Conservation (phyloP, 2,113 vertebrate genomes). For the Dromiciops gliroides region DNA sequence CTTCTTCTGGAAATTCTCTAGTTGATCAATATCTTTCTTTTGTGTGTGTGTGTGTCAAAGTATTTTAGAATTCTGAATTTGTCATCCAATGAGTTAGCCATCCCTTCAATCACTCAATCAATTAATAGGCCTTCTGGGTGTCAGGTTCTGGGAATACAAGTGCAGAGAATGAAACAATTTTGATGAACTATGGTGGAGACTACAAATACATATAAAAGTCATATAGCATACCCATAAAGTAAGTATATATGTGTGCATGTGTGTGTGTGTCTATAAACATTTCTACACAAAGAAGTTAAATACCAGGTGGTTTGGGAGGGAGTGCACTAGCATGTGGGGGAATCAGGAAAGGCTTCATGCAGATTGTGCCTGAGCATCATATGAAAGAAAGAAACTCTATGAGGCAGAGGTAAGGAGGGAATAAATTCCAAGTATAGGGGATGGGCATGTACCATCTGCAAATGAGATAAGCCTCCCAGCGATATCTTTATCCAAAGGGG, state of each 20-base stretch:
- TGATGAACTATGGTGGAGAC: not conserved
- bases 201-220: not conserved
- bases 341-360: not conserved
- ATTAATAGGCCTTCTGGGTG: not conserved
- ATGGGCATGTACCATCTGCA: not conserved
- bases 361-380: not conserved
- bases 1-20: too few relatives aligned
- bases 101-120: not conserved
- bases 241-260: too few relatives aligned
- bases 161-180: too few relatives aligned
- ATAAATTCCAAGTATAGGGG: not conserved
- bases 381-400: not conserved
- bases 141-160: not conserved
- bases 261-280: not conserved
- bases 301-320: not conserved
- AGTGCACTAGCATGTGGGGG: not conserved
- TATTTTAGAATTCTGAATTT: not conserved
- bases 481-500: not conserved
- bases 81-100: not conserved
- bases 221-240: not conserved
- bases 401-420: not conserved
- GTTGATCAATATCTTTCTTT: too few relatives aligned
- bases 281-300: not conserved
- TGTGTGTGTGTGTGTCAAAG: too few relatives aligned
- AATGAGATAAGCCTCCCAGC: not conserved